A percentile compares a stretch with the other conserved stretches of the same genome.
phyloP scores from a whole-genome alignment of 2,888 invertebrate genomes.

The Celastrina argiolus region DNA sequence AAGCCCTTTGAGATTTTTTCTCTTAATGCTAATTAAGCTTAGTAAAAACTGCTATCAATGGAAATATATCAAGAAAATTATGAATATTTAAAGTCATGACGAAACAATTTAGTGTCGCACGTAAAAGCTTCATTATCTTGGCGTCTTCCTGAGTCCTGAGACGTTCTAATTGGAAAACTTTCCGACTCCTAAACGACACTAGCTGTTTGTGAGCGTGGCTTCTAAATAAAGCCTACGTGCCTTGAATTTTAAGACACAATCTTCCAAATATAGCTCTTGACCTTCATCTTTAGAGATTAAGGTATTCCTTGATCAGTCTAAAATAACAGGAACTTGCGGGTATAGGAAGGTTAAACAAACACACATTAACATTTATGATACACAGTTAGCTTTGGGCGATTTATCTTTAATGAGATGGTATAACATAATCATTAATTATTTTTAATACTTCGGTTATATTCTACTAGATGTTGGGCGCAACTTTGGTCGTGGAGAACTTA shows the following conservation, averaged over 20 bases:
- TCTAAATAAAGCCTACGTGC: slow-evolving; percentile 25
- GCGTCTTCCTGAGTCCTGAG: slow-evolving; percentile 24
- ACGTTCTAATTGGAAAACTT: slow-evolving; percentile 35
- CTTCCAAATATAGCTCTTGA: slow-evolving; percentile 3
- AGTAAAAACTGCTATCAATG: background rate
- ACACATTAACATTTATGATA: background rate
- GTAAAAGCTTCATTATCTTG: slow-evolving; percentile 21
- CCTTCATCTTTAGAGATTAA: slow-evolving; percentile 8
- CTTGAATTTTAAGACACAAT: background rate
- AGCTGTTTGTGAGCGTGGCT: slow-evolving; percentile 22
- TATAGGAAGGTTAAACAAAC: background rate
- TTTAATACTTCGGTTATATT: too few species aligned
- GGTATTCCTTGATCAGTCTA: background rate
- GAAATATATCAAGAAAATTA: background rate
- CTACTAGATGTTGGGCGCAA: too few species aligned
- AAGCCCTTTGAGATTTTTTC: too few species aligned
- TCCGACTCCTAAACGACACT: slow-evolving; percentile 24
- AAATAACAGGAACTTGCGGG: background rate
- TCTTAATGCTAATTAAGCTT: too few species aligned
- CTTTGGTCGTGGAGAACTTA: too few species aligned
- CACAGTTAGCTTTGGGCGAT: background rate
- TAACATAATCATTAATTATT: too few species aligned
- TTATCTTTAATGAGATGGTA: background rate
- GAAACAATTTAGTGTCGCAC: slow-evolving; percentile 1
- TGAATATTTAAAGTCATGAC: slow-evolving; percentile 8